These are phyloP conservation scores for Paramormyrops kingsleyae DNA, from an alignment of 2,113 vertebrate species.

Conservation along the genomic window DNA sequence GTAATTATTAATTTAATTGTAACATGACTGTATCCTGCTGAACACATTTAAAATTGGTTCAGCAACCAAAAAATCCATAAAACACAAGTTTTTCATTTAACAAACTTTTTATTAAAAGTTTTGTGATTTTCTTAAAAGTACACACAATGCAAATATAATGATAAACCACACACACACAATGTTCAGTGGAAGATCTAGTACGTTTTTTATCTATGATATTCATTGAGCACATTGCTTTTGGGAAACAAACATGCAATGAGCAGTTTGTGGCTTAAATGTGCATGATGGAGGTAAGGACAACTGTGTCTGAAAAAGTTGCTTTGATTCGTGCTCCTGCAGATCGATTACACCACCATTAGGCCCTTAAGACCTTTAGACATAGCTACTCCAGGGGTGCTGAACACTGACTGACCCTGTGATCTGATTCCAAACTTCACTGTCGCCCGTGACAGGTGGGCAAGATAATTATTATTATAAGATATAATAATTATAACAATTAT, in stretches of 20 bases:
- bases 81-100: background rate
- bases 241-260: background rate
- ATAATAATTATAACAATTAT: no score
- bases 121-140: background rate
- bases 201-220: background rate
- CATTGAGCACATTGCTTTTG: background rate
- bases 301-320: no score
- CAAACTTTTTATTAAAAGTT: no score
- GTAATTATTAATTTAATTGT: background rate
- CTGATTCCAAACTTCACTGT: no score
- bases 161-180: background rate
- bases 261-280: no score
- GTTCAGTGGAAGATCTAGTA: background rate
- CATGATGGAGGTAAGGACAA: no score
- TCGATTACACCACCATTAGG: no score
- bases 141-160: background rate
- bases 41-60: background rate
- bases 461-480: background rate
- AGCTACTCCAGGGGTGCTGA: no score
- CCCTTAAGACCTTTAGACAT: no score
- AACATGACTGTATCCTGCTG: background rate
- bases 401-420: no score
- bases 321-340: no score
- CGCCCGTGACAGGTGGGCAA: background rate
- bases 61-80: background rate